Evolutionary conservation across 2,888 invertebrate genomes (phyloP), one percentile per base, ranked within the genome.

Genomic region (Megamerina dolium): DNA sequence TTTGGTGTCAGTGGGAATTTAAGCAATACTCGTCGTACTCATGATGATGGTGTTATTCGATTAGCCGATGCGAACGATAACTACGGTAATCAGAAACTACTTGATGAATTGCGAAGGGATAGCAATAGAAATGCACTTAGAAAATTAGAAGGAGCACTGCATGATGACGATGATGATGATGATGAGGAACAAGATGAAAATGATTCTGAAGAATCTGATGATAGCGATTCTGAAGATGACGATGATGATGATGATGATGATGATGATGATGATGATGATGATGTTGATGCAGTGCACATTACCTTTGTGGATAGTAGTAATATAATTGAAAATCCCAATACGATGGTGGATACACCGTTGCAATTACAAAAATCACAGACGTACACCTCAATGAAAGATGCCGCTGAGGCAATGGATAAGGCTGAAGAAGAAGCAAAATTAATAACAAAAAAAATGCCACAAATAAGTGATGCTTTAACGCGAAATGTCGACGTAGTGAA

Each of bases 301-400:
- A 56, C 59, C 32, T 64, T 64, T 46, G 60, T 66, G 26, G 69
- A 71, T 51, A 64, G 61, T 35, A 70, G 70, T 39, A 61, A 68
- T 53, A 67, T 72, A 20, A 70, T 66, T 51, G 63, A 63, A 57
- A 72, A 72, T 63, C 68, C 68, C 40, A 71, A 68, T 43, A 64
- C 66, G 9, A n/a, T n/a, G n/a, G 48, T 38, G 38, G 51, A 51
- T 34, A 59, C 50, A 27, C 62, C 40, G 41, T 17, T 51, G 13
- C 58, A 65, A 43, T 51, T 67, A 12, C 68, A 66, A 54, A 61
- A 60, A 51, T 65, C 63, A 9, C 61, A 64, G 49, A 66, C 66
- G 0, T 65, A 59, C 45, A 65, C 55, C 36, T 53, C 65, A 17
- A 64, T 65, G 45, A 55, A 61, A 37, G 58, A 65, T 34, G 61